phyloP scores from a whole-genome alignment of 2,113 vertebrate genomes.

The Erpornis zantholeuca region DNA sequence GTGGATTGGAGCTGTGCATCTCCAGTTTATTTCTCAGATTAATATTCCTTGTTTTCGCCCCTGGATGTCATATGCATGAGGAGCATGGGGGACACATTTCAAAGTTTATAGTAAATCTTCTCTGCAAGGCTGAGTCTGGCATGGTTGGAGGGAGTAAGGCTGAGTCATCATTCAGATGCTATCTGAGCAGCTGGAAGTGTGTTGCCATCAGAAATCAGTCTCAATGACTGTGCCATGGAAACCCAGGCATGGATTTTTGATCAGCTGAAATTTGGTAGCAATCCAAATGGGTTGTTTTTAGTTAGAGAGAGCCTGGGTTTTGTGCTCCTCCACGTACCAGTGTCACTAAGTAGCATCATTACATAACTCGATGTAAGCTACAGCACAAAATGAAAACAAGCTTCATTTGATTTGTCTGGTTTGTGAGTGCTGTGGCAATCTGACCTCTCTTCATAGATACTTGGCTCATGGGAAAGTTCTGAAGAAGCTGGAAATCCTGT shows the following conservation, averaged over 20 bases:
- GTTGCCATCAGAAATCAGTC: conserved; percentile 55
- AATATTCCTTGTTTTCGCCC: conserved; percentile 19
- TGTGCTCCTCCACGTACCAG: neutral
- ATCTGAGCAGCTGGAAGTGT: conserved; percentile 42
- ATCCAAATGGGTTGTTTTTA: neutral
- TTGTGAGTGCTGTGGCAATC: neutral
- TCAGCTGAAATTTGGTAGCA: neutral
- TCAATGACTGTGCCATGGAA: conserved; percentile 42
- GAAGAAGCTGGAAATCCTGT: conserved; percentile 12
- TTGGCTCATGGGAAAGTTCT: neutral
- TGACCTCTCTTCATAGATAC: neutral
- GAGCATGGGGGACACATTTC: conserved; percentile 46
- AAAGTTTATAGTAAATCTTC: conserved; percentile 27
- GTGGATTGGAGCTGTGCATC: neutral
- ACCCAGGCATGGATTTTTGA: conserved; percentile 29
- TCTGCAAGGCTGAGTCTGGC: conserved; percentile 31
- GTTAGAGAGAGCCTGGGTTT: neutral
- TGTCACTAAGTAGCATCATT: conserved; percentile 2
- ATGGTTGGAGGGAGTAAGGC: conserved; percentile 46
- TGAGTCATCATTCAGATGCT: conserved; percentile 55
- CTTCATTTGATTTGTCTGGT: neutral
- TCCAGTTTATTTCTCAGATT: conserved; percentile 22
- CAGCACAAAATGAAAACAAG: neutral
- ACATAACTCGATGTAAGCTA: neutral
- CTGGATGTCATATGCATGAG: conserved; percentile 48